Evolutionary conservation across 2,888 invertebrate genomes (phyloP).

Genomic region (Limenitis camilla): DNA sequence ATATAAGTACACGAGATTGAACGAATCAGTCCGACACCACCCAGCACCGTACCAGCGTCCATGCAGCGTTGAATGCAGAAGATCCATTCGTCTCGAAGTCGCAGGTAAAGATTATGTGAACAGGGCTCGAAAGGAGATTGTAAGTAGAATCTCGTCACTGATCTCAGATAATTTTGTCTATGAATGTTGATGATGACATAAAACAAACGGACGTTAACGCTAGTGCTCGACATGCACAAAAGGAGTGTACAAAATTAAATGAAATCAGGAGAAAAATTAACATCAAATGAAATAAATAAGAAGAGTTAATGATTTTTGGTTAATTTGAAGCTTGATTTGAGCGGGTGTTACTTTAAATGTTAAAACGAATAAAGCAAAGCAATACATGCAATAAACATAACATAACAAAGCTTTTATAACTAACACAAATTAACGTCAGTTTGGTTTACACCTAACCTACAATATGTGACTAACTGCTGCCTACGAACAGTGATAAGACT

Average conservation of each 20-base stretch:
- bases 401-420: constrained; percentile 16
- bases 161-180: constrained; percentile 68
- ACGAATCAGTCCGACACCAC: constrained; percentile 54
- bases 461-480: constrained; percentile 7
- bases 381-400: constrained; percentile 32
- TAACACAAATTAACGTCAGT: constrained; percentile 25
- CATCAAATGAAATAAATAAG: constrained; percentile 43
- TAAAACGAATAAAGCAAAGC: constrained; percentile 30
- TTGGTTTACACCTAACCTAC: constrained; percentile 17
- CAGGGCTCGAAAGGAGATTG: constrained; percentile 30
- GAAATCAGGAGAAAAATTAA: constrained; percentile 62
- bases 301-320: constrained; percentile 19
- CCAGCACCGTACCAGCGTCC: constrained; percentile 64
- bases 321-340: constrained; percentile 14
- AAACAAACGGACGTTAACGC: constrained; percentile 40
- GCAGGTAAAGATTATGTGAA: constrained; percentile 35
- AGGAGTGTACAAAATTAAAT: constrained; percentile 67
- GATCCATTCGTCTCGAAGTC: constrained; percentile 48
- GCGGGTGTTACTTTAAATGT: constrained; percentile 16
- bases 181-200: constrained; percentile 26
- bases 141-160: constrained; percentile 69
- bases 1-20: constrained; percentile 49
- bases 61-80: constrained; percentile 61
- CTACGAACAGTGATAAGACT: constrained; percentile 67
- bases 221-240: constrained; percentile 39